A percentile compares a stretch with the other conserved stretches of the same genome.
Conservation (phyloP, 2,888 invertebrate species). For the Tinea pellionella region DNA sequence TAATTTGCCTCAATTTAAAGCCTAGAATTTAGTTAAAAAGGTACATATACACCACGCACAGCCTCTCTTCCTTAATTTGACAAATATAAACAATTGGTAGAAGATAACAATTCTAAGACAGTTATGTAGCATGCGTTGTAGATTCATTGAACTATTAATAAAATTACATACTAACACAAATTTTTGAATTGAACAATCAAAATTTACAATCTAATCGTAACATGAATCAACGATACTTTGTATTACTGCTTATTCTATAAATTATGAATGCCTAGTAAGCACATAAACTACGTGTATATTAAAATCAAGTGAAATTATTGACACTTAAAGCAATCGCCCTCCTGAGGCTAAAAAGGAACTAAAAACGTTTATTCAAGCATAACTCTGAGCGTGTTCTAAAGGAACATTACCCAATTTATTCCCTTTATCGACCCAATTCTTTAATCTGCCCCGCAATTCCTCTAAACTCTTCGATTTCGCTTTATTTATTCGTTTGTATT, state of each 20-base stretch:
- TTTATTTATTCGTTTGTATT: constrained; percentile 90
- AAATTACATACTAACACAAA: neutral
- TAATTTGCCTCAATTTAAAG: constrained; percentile 30
- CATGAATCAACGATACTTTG: neutral
- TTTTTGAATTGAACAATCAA: neutral
- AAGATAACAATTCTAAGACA: no score
- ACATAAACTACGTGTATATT: neutral
- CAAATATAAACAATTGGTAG: neutral
- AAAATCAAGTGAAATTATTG: neutral
- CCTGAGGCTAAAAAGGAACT: constrained; percentile 1
- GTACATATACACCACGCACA: neutral
- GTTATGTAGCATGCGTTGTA: no score
- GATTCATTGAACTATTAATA: no score
- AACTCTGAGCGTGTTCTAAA: constrained; percentile 75
- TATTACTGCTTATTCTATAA: neutral
- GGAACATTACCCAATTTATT: constrained; percentile 75
- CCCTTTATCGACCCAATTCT: constrained; percentile 88
- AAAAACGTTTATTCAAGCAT: constrained; percentile 51
- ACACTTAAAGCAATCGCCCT: constrained; percentile 2
- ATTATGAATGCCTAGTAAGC: neutral
- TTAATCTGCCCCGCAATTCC: constrained; percentile 82
- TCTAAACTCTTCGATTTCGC: constrained; percentile 91
- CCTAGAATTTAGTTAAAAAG: constrained; percentile 20
- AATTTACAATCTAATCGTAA: neutral
- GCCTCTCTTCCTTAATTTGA: neutral